Base-by-base conservation (phyloP, 2,113 vertebrate species). In the Lagopus leucura region DNA sequence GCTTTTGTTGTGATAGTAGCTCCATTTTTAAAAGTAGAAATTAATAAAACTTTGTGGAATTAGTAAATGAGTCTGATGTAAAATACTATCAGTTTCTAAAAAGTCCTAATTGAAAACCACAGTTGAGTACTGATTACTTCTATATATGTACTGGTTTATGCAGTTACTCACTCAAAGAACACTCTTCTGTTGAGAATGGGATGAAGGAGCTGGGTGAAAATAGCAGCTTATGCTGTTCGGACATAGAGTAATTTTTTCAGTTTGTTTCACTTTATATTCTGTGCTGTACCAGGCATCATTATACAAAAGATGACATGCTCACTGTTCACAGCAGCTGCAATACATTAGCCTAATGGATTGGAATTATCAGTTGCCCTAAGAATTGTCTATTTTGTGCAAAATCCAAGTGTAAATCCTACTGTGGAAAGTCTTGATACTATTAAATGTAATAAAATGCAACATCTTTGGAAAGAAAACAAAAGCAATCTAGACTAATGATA, bases 301-400 rank as follows among this genome's bases (percentile, higher is more conserved):
- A 93, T 93, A 76, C 74, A 82, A 90, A 96, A 96, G 81, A 95
- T 95, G 81, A 91, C 77, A 95, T 91, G 63, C 89, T 61, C 86
- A 90, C 86, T 95, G 89, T 93, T 98, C 92, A 91, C 64, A 97
- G 94, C 95, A 97, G 90, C 95, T 97, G 92, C 86, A 96, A 85
- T 97, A 85, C 89, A 97, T 97, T 97, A 97, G 88, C 40, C 88
- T 97, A 98, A 98, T 97, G 96, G 95, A 95, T 78, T 94, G 82
- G 88, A 98, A 98, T 98, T 96, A 95, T 48, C 92, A 58, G 85
- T 96, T 97, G 94, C 86, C 54, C 89, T 94, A 95, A 86, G 88
- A 97, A 94, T 90, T 94, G 73, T 96, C 94, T 96, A 76, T 93
- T 96, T 76, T 93, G 34, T 95, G 85, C 73, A 86, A 97, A 97